A percentile compares a stretch with the other conserved stretches of the same genome.
Conservation (phyloP, 2,797 vertebrate genomes). For the Ispidina lecontei region DNA sequence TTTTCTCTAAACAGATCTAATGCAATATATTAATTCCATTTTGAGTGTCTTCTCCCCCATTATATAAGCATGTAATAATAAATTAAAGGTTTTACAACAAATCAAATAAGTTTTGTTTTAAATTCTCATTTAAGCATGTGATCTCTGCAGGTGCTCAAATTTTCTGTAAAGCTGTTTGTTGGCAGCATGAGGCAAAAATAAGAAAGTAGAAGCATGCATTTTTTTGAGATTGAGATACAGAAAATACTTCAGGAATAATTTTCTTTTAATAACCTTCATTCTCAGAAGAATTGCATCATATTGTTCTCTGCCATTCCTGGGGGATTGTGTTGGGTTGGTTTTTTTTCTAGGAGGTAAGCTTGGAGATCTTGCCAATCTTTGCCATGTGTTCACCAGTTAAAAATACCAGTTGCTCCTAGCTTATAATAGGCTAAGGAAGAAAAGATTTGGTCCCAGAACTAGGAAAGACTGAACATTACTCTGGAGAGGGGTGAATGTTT, state of each 20-base stretch:
- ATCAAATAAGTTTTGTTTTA: background rate
- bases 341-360: background rate
- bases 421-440: background rate
- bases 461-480: background rate
- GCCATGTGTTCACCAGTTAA: background rate
- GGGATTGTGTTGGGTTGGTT: background rate
- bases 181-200: background rate
- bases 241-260: background rate
- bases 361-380: background rate
- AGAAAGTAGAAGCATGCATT: background rate
- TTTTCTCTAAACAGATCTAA: background rate
- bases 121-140: background rate
- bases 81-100: slow-evolving; percentile 7
- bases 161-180: background rate
- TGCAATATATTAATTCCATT: background rate
- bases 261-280: background rate
- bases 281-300: background rate
- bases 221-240: background rate
- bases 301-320: background rate
- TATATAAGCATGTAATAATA: background rate
- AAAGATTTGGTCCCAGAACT: background rate
- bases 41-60: background rate
- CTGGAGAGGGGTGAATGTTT: background rate
- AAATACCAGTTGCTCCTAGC: background rate
- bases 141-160: background rate